Base-by-base conservation (phyloP, 2,888 invertebrate species). In the Tenthredo mesomela region DNA sequence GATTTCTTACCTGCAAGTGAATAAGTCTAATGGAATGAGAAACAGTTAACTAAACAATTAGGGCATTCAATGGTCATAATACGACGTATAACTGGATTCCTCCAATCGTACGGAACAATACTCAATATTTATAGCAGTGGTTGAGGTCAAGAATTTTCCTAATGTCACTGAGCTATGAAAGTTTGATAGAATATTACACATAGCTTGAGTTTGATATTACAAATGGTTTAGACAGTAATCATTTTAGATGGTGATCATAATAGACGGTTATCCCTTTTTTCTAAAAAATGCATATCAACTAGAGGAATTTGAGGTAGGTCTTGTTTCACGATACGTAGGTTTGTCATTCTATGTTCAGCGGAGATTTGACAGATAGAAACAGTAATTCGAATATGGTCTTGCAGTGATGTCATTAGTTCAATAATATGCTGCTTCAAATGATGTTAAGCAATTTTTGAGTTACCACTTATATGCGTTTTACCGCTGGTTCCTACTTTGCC, bases 381-480 rank as follows among this genome's bases (percentile, higher is more conserved):
- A 29, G 10, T 7, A n/a, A 10, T 47, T 29, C n/a, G 29, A 75
- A 47, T 47, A 18, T 54, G 29, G 10, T 54, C 2, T 67, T 12
- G 7, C 77, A 54, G 77, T 77, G 50, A 77, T 29, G 54, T 77
- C 18, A 77, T 21, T 33, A 15, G 15, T 47, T 15, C 33, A 12
- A 65, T 33, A 33, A 29, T 43, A 65, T 58, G 65, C 6, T 33
- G 15, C 29, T 15, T 2, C 3, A 43, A 50, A 33, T 37, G 50
- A 29, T 33, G 65, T 29, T 25, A 83, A 77, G 84, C 84, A 54
- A 58, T 29, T 75, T 73, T 77, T 84, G 54, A 84, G 58, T 37
- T 67, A 84, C 4, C 73, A 77, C 77, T 77, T 73, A 21, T 12
- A 37, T 21, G 10, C 25, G 58, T 43, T 29, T 58, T 29, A 84